Base-by-base conservation (phyloP, 2,797 vertebrate genomes). In the Pantherophis vulpinus region DNA sequence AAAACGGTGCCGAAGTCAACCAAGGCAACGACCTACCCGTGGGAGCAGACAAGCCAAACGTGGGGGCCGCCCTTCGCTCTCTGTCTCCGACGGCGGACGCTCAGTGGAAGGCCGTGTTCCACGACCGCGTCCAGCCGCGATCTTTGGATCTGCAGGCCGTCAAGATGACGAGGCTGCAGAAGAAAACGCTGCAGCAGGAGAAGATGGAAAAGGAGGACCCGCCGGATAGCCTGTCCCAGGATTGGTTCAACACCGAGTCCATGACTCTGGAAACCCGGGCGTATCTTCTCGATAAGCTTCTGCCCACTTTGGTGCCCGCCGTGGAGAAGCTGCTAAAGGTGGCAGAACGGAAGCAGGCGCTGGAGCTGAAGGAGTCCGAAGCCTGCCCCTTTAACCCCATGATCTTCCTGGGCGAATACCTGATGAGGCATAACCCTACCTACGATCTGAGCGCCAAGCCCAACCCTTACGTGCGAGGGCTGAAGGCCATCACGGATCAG, bases 341-440 rank as follows among this genome's bases (percentile, higher is more conserved):
- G 94, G 96, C 95, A 27, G 97, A 98, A 95, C 98, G 97, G 93
- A 98, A 95, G 93, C 95, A 96, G 0, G 93, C 97, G 93, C 96
- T 97, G 87, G 94, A 93, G 91, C 94, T 51, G 94, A 87, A 61
- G 92, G 95, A 54, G 13, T 0, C 13, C 27, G 5, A 56, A 1
- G 51, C 47, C 29, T 20, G 29, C 47, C 51, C 95, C 91, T 95
- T 94, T 0, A 14, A 63, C 95, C 97, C 96, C 88, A 5, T 86
- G 93, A 96, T 95, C 97, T 98, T 98, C 97, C 97, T 99, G 96
- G 98, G 98, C 94, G 98, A 99, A 91, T 97, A 98, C 89, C 96
- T 98, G 96, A 98, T 98, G 97, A 97, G 98, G 93, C 96, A 97
- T 51, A 98, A 98, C 91, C 97, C 97, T 92, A 86, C 58, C n/a